Evolutionary conservation across 2,888 invertebrate species (phyloP), one percentile per base, ranked within the genome.

Genomic region (Meganola albula): DNA sequence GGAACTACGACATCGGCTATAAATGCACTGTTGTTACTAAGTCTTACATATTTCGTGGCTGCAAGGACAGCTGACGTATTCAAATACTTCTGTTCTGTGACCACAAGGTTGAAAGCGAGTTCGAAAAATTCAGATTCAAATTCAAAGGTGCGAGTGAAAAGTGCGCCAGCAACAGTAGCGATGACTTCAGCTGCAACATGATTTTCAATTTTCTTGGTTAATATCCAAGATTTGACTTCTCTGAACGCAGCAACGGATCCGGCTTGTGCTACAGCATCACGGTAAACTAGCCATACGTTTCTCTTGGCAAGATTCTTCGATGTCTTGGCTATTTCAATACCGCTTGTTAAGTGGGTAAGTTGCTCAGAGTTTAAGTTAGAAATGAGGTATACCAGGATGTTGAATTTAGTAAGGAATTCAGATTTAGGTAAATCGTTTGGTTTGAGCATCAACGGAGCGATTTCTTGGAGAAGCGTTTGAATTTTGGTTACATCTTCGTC

Each of bases 241-340:
- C 88, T 59, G 44, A 91, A 86, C 23, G 92, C 90, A 3, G 92
- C 91, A 25, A 88, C 86, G 5, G 90, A 92, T 31, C 92, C 92
- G 9, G 89, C 77, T 67, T 91, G 87, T 3, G 88, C 83, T 3
- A 91, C 79, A 13, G 90, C 90, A 52, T 92, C 92, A 23, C 90
- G 88, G 69, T 86, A 90, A 6, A 88, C 83, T 58, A 71, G 79
- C 90, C 91, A 91, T 52, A 88, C 78, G 27, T 85, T 77, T 27
- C 67, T 58, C 44, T 79, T 72, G 13, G 74, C 63, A 2, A 58
- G 51, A 42, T 85, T 76, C 41, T 78, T 77, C 3, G 72, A 67
- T 10, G 65, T 50, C 42, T 71, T 69, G 2, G 60, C 63, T 1
- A 62, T 50, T 62, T 88, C 88, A 29, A 91, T 64, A 47, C 78